Evolutionary conservation across 2,797 vertebrate species (phyloP), one percentile per base, ranked within the genome.

Genomic region (Galaxias olidus): DNA sequence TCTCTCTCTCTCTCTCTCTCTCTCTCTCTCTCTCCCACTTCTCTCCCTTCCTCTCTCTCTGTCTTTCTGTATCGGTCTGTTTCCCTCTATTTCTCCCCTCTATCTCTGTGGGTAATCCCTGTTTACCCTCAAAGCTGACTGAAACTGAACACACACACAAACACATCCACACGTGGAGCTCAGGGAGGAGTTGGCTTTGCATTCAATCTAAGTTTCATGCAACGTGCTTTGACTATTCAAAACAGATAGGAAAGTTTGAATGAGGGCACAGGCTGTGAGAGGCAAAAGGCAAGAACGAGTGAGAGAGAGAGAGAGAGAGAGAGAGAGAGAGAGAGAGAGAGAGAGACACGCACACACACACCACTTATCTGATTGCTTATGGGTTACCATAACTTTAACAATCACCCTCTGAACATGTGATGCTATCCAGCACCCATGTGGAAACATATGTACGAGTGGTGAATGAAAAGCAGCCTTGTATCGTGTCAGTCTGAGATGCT

Each of bases 141-240:
- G 30, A 30, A 30, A 6, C 30, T 30, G 6, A 30, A 30, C 30
- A 30, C 30, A 30, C 30, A 30, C 30, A 30, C 30, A 2, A 30
- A 30, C 30, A 30, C 6, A 30, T 30, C 30, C n/a, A n/a, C n/a
- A n/a, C n/a, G n/a, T n/a, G n/a, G n/a, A 30, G 30, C 30, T 30
- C 30, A 30, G 30, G 6, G 30, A 30, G 30, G 30, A 30, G 6
- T 30, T 30, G 30, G 30, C 3, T 30, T 30, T 30, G 30, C 30
- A 30, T 30, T 30, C 6, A 3, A 30, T 30, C 30, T 30, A 30
- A 30, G 30, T 30, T 30, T 30, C 30, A 30, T 30, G 30, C 30
- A 30, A 30, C 30, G 6, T 30, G 6, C 30, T 81, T 81, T 81
- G 73, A 70, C 68, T 80, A 83, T 65, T 75, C 75, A 83, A 85